Conservation (phyloP, 2,797 vertebrate genomes). For the Epinephelus malabaricus region DNA sequence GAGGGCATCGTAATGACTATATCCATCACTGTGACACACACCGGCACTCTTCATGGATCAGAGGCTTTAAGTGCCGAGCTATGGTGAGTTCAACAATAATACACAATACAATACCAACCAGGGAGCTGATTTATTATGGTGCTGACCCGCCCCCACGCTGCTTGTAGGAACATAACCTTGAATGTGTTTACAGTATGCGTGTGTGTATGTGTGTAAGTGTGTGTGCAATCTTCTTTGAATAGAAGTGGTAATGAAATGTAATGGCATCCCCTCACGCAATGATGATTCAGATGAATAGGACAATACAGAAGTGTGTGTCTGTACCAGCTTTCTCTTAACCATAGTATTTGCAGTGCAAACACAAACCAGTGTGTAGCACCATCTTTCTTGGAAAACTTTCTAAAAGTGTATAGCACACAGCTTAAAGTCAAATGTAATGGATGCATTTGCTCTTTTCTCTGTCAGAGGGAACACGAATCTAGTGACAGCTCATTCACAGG, state of each 20-base stretch:
- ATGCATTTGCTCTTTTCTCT: not conserved
- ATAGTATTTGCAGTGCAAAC: conserved; percentile 12
- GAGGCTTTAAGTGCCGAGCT: conserved; percentile 72
- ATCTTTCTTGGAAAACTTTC: not conserved
- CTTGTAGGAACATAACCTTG: conserved; percentile 77
- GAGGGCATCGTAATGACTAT: conserved; percentile 70
- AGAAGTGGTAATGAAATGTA: conserved; percentile 64
- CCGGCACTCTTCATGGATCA: conserved; percentile 80
- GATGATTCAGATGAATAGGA: conserved; percentile 54
- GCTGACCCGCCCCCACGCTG: conserved; percentile 38
- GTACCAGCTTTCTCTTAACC: conserved; percentile 18
- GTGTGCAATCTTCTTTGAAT: conserved; percentile 40
- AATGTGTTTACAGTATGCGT: conserved; percentile 53
- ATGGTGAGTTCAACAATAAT: conserved; percentile 71
- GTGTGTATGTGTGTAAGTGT: not conserved
- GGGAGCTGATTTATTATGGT: conserved; percentile 74
- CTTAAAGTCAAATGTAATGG: not conserved
- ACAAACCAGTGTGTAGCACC: not conserved
- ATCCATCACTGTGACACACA: conserved; percentile 82
- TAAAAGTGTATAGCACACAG: conserved; percentile 11
- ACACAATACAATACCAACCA: conserved; percentile 69
- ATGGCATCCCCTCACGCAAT: conserved; percentile 57
- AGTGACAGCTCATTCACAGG: not conserved
- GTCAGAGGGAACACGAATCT: not conserved
- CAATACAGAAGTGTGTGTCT: conserved; percentile 5